A percentile compares a stretch with the other conserved stretches of the same genome.
These are phyloP conservation scores for Perithous albicinctus DNA, from an alignment of 2,888 invertebrate species.

Conservation along the genomic window DNA sequence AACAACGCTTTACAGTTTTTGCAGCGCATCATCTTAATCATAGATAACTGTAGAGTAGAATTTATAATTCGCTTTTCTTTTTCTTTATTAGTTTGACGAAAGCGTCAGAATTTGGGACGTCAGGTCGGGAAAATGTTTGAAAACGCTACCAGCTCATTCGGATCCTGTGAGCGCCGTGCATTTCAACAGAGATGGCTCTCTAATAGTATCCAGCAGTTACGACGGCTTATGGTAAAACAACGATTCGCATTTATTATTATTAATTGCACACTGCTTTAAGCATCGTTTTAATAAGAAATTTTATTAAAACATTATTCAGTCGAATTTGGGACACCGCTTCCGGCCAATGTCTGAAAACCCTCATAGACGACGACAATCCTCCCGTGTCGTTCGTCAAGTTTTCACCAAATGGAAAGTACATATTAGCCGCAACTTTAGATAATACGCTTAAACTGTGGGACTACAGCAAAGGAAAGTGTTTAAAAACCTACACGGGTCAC, in stretches of 20 bases:
- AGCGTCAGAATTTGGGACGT: slow-evolving; percentile 99
- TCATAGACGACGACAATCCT: slow-evolving; percentile 99
- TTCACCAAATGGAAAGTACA: slow-evolving; percentile 99
- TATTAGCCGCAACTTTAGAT: slow-evolving; percentile 98
- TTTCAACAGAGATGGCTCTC: slow-evolving; percentile 98
- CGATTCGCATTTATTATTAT: too few relatives aligned
- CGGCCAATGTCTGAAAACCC: slow-evolving; percentile 99
- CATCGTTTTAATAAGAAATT: too few relatives aligned
- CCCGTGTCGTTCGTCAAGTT: slow-evolving; percentile 99
- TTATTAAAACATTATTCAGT: slow-evolving; percentile 86
- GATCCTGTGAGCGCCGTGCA: slow-evolving; percentile 99
- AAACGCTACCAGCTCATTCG: slow-evolving; percentile 99
- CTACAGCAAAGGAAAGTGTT: slow-evolving; percentile 99
- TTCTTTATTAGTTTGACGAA: slow-evolving; percentile 94
- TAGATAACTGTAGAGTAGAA: not conserved
- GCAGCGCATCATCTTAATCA: too few relatives aligned
- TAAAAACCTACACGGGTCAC: slow-evolving; percentile 99
- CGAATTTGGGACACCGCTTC: slow-evolving; percentile 99
- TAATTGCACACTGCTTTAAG: too few relatives aligned
- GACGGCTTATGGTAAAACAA: slow-evolving; percentile 95
- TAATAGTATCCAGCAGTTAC: slow-evolving; percentile 99
- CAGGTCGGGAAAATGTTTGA: slow-evolving; percentile 98
- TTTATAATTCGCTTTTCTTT: not conserved
- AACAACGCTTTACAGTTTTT: too few relatives aligned
- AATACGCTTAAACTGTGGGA: slow-evolving; percentile 99